Evolutionary conservation across 2,888 invertebrate species (phyloP).

Genomic region (Orthosia incerta): DNA sequence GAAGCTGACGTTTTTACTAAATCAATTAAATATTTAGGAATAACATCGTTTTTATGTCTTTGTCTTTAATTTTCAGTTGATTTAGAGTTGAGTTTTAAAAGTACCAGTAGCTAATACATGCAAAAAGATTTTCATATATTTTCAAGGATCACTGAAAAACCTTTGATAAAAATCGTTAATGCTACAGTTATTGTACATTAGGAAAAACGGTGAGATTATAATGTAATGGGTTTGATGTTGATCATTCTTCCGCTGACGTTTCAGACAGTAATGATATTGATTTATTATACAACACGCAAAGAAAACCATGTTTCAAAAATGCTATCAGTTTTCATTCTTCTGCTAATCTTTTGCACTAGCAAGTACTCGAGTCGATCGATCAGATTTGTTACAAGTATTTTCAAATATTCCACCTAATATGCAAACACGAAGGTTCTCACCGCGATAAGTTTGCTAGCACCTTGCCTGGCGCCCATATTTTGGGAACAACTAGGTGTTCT

Average conservation of each 20-base stretch:
- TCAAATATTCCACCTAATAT: constrained; percentile 32
- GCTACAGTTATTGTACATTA: neutral
- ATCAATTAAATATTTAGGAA: neutral
- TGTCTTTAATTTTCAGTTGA: neutral
- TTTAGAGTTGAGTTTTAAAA: neutral
- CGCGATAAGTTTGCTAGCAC: constrained; percentile 49
- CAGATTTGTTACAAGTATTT: constrained; percentile 24
- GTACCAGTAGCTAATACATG: neutral
- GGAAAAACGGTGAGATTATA: neutral
- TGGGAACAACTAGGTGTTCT: constrained; percentile 71
- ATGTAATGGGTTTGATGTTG: neutral
- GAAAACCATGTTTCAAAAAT: neutral
- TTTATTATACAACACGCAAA: neutral
- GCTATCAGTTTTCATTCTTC: constrained; percentile 6
- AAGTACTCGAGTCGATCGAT: constrained; percentile 9
- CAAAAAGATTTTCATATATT: neutral
- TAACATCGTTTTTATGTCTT: neutral
- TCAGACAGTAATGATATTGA: neutral
- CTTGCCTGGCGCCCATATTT: constrained; percentile 48
- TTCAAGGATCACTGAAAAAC: neutral
- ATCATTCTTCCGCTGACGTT: neutral
- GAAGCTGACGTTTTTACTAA: neutral
- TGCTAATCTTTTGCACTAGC: constrained; percentile 19
- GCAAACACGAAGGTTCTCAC: constrained; percentile 51
- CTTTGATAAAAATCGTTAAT: neutral